Evolutionary conservation across 2,797 vertebrate species (phyloP).

Genomic region (Alosa sapidissima): DNA sequence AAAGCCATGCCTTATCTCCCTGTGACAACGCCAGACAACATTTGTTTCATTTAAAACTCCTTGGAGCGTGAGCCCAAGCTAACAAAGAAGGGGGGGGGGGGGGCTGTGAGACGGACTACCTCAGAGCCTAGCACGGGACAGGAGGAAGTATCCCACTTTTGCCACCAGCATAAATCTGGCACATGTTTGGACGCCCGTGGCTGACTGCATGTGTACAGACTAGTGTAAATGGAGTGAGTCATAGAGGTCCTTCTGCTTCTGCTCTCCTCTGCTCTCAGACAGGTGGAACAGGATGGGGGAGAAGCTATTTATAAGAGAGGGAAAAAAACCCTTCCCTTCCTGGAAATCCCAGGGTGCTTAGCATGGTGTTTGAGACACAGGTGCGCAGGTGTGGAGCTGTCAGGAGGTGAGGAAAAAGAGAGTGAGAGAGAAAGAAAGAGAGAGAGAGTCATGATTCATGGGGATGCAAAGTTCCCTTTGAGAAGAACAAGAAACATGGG

Average conservation of each 20-base stretch:
- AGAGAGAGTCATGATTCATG: constrained; percentile 27
- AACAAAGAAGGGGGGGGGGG: constrained; percentile 20
- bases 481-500: background rate
- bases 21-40: constrained; percentile 35
- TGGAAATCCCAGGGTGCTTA: constrained; percentile 38
- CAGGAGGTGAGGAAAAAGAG: constrained; percentile 16
- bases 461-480: constrained; percentile 29
- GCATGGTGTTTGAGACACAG: constrained; percentile 38
- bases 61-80: constrained; percentile 31
- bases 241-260: constrained; percentile 35
- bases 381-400: constrained; percentile 45
- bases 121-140: constrained; percentile 15
- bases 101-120: background rate
- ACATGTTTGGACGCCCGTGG: constrained; percentile 13
- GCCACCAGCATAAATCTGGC: constrained; percentile 9
- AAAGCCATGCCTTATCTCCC: constrained; percentile 50
- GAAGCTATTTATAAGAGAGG: constrained; percentile 49
- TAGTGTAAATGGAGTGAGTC: constrained; percentile 32
- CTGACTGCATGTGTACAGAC: constrained; percentile 3
- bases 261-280: constrained; percentile 33
- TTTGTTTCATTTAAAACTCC: constrained; percentile 52
- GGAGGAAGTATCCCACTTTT: constrained; percentile 21
- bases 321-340: background rate
- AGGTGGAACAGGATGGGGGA: constrained; percentile 41
- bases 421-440: background rate